phyloP scores from a whole-genome alignment of 2,888 invertebrate species.

The Trichogramma evanescens region DNA sequence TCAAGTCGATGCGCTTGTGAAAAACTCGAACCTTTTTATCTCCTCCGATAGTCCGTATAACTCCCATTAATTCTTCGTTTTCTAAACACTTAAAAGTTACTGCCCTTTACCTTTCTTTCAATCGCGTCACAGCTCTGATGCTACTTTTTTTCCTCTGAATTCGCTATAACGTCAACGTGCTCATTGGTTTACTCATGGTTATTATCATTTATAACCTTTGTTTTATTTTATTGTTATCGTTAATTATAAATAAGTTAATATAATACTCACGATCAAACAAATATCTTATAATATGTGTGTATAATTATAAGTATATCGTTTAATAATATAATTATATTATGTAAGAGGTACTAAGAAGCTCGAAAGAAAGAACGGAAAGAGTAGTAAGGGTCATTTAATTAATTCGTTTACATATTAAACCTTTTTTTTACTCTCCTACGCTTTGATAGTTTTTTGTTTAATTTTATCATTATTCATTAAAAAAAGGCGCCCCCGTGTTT shows the following conservation, averaged over 20 bases:
- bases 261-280: conserved; percentile 20
- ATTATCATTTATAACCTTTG: conserved; percentile 14
- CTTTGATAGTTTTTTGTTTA: background rate
- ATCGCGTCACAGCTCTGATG: conserved; percentile 24
- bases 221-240: conserved; percentile 15
- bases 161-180: conserved; percentile 17
- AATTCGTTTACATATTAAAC: conserved; percentile 16
- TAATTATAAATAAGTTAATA: conserved; percentile 14
- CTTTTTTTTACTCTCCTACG: too few species aligned
- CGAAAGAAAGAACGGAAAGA: conserved; percentile 25
- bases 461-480: conserved; percentile 16
- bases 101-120: conserved; percentile 21
- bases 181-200: background rate
- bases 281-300: conserved; percentile 10
- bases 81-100: conserved; percentile 22
- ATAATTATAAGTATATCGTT: conserved; percentile 14
- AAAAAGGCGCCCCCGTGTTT: conserved; percentile 20
- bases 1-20: background rate
- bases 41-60: background rate
- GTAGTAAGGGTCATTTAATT: conserved; percentile 22
- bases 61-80: background rate
- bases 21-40: conserved; percentile 12
- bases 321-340: conserved; percentile 2
- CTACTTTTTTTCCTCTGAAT: conserved; percentile 14
- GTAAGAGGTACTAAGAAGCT: conserved; percentile 26